Evolutionary conservation across 2,888 invertebrate species (phyloP).

Genomic region (Hyalella azteca): DNA sequence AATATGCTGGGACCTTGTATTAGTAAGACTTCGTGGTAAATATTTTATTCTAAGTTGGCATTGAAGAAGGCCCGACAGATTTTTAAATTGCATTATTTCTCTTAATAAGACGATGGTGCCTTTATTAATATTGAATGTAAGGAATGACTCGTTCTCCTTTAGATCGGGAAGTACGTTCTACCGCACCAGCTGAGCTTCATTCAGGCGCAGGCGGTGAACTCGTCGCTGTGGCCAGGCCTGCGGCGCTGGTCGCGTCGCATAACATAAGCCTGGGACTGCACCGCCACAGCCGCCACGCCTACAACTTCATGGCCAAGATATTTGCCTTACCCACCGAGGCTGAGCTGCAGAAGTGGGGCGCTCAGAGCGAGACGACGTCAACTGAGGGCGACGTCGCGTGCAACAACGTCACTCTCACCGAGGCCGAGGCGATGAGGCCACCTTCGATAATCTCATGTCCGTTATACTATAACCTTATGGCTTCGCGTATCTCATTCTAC

Average conservation of each 20-base stretch:
- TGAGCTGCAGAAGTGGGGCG: constrained; percentile 35
- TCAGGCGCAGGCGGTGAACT: constrained; percentile 29
- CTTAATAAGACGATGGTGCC: too few relatives aligned
- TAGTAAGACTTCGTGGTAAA: too few relatives aligned
- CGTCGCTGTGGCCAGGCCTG: constrained; percentile 15
- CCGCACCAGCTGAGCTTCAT: constrained; percentile 35
- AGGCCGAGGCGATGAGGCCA: constrained; percentile 31
- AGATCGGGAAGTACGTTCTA: constrained; percentile 33
- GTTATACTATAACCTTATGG: constrained; percentile 15
- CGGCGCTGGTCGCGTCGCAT: constrained; percentile 37
- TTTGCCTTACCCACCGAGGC: constrained; percentile 32
- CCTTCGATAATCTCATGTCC: constrained; percentile 37
- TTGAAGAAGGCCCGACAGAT: too few relatives aligned
- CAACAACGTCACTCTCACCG: constrained; percentile 26
- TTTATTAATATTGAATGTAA: too few relatives aligned
- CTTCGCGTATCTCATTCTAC: too few relatives aligned
- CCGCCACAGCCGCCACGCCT: constrained; percentile 26
- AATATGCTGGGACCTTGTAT: too few relatives aligned
- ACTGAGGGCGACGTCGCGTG: constrained; percentile 2
- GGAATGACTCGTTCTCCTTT: too few relatives aligned
- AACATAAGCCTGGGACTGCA: constrained; percentile 29
- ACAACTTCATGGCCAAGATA: constrained; percentile 28
- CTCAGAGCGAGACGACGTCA: constrained; percentile 4
- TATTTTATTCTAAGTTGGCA: too few relatives aligned
- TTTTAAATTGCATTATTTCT: too few relatives aligned